These are phyloP conservation scores for Druceiella hillmani DNA, from an alignment of 2,888 invertebrate genomes.

Conservation along the genomic window DNA sequence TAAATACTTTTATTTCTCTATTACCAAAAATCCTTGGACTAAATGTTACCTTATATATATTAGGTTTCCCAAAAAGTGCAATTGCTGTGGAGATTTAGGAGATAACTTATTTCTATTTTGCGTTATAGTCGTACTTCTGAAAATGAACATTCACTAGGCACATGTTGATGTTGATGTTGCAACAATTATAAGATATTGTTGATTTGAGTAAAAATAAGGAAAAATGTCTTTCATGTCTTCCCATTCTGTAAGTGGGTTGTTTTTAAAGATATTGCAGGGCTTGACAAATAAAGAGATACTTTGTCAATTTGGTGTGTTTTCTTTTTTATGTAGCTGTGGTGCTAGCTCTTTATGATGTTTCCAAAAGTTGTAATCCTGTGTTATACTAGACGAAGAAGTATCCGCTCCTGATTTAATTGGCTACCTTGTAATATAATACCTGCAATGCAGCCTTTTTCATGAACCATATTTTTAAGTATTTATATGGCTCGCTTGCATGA, in stretches of 20 bases:
- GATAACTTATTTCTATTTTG: slow-evolving; percentile 29
- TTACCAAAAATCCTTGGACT: no score
- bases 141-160: slow-evolving; percentile 29
- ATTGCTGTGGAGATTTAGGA: no score
- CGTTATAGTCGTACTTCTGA: slow-evolving; percentile 28
- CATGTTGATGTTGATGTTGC: no score
- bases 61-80: no score
- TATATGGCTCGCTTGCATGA: slow-evolving; percentile 24
- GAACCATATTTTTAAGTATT: no score
- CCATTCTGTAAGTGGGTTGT: slow-evolving; percentile 27
- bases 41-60: no score
- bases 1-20: no score
- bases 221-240: slow-evolving; percentile 26
- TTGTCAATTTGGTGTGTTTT: slow-evolving; percentile 27
- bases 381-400: slow-evolving; percentile 17
- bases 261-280: slow-evolving; percentile 24
- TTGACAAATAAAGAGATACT: slow-evolving; percentile 25
- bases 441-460: no score
- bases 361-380: slow-evolving; percentile 25
- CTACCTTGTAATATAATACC: no score
- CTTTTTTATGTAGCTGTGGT: slow-evolving; percentile 20
- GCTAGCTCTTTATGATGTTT: slow-evolving; percentile 27
- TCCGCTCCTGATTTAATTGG: slow-evolving; percentile 26
- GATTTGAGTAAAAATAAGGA: slow-evolving; percentile 26
- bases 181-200: slow-evolving; percentile 28